These are phyloP conservation scores for Chaetura pelagica DNA, from an alignment of 2,113 vertebrate genomes.

Conservation along the genomic window DNA sequence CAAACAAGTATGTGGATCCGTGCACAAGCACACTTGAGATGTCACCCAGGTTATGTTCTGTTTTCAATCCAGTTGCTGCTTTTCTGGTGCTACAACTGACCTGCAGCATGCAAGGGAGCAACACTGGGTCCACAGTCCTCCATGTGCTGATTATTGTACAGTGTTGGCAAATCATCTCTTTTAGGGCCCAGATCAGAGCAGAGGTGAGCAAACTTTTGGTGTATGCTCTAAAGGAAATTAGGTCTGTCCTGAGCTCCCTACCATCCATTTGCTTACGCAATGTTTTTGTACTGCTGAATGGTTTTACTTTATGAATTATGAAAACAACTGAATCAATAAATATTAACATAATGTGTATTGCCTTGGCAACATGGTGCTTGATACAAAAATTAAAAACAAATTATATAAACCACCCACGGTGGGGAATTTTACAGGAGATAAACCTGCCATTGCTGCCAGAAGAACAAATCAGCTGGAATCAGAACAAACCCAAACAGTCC, in stretches of 20 bases:
- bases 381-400: slow-evolving; percentile 65
- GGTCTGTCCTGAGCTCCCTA: not conserved
- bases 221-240: not conserved
- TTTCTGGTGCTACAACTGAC: not conserved
- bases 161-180: not conserved
- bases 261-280: not conserved
- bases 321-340: slow-evolving; percentile 58
- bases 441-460: slow-evolving; percentile 14
- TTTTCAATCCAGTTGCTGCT: slow-evolving; percentile 26
- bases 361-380: slow-evolving; percentile 61
- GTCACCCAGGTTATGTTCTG: slow-evolving; percentile 8
- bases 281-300: not conserved
- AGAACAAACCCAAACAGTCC: slow-evolving; percentile 17
- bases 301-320: slow-evolving; percentile 42
- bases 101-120: not conserved
- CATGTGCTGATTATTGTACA: fast-evolving
- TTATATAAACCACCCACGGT: slow-evolving; percentile 57
- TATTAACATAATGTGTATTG: slow-evolving; percentile 67
- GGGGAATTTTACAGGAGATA: slow-evolving; percentile 33
- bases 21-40: slow-evolving; percentile 34
- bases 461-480: slow-evolving; percentile 48
- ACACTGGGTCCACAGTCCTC: not conserved
- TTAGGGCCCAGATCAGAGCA: not conserved
- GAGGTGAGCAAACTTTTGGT: not conserved
- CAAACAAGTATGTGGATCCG: slow-evolving; percentile 1